Percentiles rank a stretch among this genome's conserved stretches.
Evolutionary conservation across 2,888 invertebrate genomes (phyloP).

Genomic region (Pycnomerus fuliginosus): DNA sequence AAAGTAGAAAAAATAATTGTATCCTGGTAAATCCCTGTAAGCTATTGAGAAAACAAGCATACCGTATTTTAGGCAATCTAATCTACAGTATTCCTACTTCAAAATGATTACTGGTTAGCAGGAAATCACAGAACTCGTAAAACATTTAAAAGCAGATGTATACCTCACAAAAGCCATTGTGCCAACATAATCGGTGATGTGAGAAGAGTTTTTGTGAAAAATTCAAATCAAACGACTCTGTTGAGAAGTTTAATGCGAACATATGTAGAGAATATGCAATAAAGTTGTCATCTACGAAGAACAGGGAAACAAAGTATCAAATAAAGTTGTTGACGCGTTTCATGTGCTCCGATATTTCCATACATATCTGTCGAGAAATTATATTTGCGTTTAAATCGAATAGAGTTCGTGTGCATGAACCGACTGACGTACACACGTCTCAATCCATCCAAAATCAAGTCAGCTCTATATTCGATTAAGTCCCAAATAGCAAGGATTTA

Average conservation of each 20-base stretch:
- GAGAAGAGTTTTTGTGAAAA: slow-evolving; percentile 17
- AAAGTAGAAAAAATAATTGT: no score
- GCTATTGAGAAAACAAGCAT: no score
- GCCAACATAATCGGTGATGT: no score
- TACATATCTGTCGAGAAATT: slow-evolving; percentile 31
- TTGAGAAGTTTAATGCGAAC: slow-evolving; percentile 21
- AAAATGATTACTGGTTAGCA: no score
- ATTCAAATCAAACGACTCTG: slow-evolving; percentile 14
- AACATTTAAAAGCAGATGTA: no score
- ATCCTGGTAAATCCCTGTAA: no score
- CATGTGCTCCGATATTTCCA: slow-evolving; percentile 28
- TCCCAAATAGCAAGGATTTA: slow-evolving; percentile 23
- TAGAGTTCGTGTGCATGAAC: slow-evolving; percentile 25
- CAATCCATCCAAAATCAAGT: slow-evolving; percentile 27
- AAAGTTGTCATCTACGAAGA: slow-evolving; percentile 30
- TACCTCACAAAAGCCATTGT: no score
- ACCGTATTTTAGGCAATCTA: no score
- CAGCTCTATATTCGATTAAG: slow-evolving; percentile 29
- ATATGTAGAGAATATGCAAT: slow-evolving; percentile 30
- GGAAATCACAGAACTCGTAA: no score
- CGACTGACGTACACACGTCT: slow-evolving; percentile 25
- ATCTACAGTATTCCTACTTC: no score
- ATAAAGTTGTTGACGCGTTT: slow-evolving; percentile 33
- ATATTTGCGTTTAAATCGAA: slow-evolving; percentile 36
- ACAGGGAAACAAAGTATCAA: slow-evolving; percentile 35